Evolutionary conservation across 2,797 vertebrate genomes (phyloP).

Genomic region (Esox masquinongy): DNA sequence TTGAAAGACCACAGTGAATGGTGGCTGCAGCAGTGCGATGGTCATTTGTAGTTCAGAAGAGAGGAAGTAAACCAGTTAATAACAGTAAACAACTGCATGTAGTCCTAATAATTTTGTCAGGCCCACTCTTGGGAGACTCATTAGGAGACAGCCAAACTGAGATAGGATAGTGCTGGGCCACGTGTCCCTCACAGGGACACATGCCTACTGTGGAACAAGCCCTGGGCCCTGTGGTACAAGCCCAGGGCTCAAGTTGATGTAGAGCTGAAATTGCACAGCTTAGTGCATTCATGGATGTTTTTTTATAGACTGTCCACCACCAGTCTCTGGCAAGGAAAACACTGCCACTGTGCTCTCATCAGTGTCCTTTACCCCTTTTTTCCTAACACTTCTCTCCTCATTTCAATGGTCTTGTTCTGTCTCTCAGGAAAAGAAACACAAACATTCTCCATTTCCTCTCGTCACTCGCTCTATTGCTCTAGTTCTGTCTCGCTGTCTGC

Average conservation of each 20-base stretch:
- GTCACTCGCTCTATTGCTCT: not conserved
- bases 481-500: not conserved
- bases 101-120: no score
- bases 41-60: conserved; percentile 17
- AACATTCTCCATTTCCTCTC: not conserved
- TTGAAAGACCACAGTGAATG: not conserved
- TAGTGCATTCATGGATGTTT: conserved; percentile 13
- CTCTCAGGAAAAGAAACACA: not conserved
- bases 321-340: not conserved
- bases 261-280: not conserved
- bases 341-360: not conserved
- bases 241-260: no score
- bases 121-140: conserved; percentile 30
- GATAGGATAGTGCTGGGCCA: no score
- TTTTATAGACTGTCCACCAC: conserved; percentile 18
- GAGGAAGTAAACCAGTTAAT: conserved; percentile 23
- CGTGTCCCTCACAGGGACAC: no score
- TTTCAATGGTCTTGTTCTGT: not conserved
- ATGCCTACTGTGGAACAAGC: no score
- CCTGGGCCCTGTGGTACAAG: no score
- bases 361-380: not conserved
- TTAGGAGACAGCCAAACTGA: conserved; percentile 24
- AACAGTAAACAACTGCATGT: not conserved
- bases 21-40: conserved; percentile 20
- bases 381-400: not conserved